These are phyloP conservation scores for Lordiphosa collinella DNA, from an alignment of 1,140 invertebrate genomes.

Conservation along the genomic window DNA sequence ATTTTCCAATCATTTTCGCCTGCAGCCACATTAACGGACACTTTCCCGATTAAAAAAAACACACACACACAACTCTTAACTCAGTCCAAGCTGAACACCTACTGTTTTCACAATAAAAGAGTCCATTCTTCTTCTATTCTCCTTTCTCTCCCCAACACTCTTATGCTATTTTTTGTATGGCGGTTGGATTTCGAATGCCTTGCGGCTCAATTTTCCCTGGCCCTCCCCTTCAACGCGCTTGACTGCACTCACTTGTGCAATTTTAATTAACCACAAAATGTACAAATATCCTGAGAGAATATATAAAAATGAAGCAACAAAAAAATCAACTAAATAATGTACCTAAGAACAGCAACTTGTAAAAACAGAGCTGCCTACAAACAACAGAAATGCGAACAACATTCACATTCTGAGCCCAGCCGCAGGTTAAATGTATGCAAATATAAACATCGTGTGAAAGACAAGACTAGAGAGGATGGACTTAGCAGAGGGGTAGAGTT, in stretches of 20 bases:
- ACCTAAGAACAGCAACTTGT: slow-evolving; percentile 53
- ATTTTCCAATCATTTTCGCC: too few relatives aligned
- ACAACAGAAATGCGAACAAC: slow-evolving; percentile 34
- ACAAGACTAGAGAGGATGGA: slow-evolving; percentile 19
- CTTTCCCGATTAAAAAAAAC: too few relatives aligned
- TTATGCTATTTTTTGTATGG: too few relatives aligned
- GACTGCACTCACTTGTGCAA: slow-evolving; percentile 22
- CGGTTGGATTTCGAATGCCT: too few relatives aligned
- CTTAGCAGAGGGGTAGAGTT: neutral
- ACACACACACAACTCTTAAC: too few relatives aligned
- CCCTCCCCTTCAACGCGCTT: neutral
- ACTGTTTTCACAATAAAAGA: too few relatives aligned
- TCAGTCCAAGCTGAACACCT: too few relatives aligned
- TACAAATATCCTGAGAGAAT: slow-evolving; percentile 24
- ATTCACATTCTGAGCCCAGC: slow-evolving; percentile 48
- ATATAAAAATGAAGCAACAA: neutral
- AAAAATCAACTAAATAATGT: slow-evolving; percentile 33
- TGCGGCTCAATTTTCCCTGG: neutral
- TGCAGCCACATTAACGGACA: too few relatives aligned
- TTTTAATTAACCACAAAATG: slow-evolving; percentile 54
- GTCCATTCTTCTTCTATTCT: too few relatives aligned
- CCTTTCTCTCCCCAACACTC: too few relatives aligned
- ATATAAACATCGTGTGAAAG: slow-evolving; percentile 70
- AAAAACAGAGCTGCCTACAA: slow-evolving; percentile 58
- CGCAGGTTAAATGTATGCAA: slow-evolving; percentile 71